Evolutionary conservation across 2,797 vertebrate species (phyloP).

Genomic region (Sebastes hubbsi): DNA sequence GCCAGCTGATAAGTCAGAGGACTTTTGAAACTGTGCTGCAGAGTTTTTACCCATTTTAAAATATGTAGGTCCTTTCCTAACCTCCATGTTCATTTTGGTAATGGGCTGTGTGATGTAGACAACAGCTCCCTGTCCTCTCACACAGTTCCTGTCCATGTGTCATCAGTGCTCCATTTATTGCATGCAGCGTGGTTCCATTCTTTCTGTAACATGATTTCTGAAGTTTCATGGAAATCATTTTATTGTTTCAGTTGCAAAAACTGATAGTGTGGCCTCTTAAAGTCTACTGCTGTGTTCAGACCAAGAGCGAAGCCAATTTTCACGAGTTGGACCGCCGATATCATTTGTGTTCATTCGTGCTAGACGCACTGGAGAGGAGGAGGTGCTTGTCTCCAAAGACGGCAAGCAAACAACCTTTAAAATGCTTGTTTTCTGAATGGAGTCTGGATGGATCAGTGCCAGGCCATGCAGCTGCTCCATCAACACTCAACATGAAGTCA

Average conservation of each 20-base stretch:
- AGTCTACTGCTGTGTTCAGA: not conserved
- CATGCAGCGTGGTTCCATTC: not conserved
- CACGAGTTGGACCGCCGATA: no score
- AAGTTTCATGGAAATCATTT: not conserved
- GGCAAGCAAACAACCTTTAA: no score
- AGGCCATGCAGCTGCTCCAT: no score
- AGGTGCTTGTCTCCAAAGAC: no score
- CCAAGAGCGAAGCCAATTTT: no score
- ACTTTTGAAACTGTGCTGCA: constrained; percentile 1
- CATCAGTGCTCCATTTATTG: not conserved
- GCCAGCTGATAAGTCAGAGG: constrained; percentile 34
- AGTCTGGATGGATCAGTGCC: no score
- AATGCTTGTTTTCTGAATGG: no score
- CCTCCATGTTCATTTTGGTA: not conserved
- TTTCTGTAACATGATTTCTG: not conserved
- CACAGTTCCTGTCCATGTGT: not conserved
- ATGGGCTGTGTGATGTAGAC: not conserved
- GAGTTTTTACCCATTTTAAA: constrained; percentile 5
- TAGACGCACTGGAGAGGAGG: no score
- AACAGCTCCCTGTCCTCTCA: not conserved
- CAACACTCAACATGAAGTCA: no score
- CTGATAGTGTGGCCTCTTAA: not conserved
- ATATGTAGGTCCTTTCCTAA: constrained; percentile 4
- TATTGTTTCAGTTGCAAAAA: not conserved
- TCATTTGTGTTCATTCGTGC: no score